phyloP scores from a whole-genome alignment of 2,888 invertebrate genomes.

The Orthosia gothica region DNA sequence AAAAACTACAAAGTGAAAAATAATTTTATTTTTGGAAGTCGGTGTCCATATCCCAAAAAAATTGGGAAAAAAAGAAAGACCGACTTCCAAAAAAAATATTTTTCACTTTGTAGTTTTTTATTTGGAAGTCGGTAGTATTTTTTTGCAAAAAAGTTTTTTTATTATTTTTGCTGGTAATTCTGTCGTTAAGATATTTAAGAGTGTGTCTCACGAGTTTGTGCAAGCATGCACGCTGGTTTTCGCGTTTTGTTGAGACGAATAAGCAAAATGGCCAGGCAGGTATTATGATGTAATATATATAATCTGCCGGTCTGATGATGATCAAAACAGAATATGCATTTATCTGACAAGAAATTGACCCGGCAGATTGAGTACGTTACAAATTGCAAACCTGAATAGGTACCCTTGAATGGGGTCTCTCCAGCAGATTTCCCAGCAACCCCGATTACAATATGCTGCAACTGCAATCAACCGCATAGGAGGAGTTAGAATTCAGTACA shows the following conservation, averaged over 20 bases:
- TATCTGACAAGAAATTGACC: not conserved
- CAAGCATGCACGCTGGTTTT: not conserved
- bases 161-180: constrained; percentile 11
- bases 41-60: no score
- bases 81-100: no score
- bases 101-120: no score
- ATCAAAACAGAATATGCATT: not conserved
- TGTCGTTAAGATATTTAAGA: constrained; percentile 4
- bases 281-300: no score
- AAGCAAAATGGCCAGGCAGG: no score
- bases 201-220: not conserved
- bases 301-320: not conserved
- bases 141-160: no score
- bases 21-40: no score
- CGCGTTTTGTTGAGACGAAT: not conserved
- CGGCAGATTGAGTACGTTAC: not conserved
- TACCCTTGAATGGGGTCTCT: not conserved
- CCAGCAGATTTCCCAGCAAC: not conserved
- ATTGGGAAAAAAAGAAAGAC: no score
- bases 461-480: not conserved
- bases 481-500: constrained; percentile 6
- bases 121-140: no score
- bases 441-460: not conserved
- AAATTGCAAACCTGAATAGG: not conserved
- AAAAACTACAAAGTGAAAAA: no score